A percentile compares a stretch with the other conserved stretches of the same genome.
Evolutionary conservation across 2,888 invertebrate species (phyloP).

Genomic region (Galerucella pusilla): DNA sequence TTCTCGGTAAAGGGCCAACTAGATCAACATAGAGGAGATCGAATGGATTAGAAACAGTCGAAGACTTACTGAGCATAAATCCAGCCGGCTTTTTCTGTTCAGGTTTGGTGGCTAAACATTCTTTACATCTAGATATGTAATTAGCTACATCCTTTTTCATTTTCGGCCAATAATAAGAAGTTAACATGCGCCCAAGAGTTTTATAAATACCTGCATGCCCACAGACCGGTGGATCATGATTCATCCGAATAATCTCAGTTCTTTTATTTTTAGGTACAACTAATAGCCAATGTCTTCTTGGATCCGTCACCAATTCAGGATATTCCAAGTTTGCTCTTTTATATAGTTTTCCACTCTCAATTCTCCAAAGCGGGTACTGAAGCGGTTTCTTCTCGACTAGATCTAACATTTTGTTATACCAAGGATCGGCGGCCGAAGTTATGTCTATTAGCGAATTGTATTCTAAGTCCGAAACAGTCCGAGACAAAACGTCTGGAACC

Average conservation of each 20-base stretch:
- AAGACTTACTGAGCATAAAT: not conserved
- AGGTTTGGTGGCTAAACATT: conserved; percentile 17
- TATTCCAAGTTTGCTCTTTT: not conserved
- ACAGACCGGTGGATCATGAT: too few species aligned
- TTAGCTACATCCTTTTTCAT: not conserved
- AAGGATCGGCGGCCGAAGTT: too few species aligned
- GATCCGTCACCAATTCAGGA: not conserved
- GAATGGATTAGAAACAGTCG: not conserved
- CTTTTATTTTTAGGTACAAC: not conserved
- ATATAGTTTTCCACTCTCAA: too few species aligned
- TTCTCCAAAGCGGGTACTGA: too few species aligned
- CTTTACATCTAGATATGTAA: conserved; percentile 3
- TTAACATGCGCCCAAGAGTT: too few species aligned
- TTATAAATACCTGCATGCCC: too few species aligned
- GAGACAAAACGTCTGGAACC: too few species aligned
- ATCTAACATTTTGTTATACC: too few species aligned
- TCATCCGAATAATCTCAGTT: not conserved
- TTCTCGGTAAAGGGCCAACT: not conserved
- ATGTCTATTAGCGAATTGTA: too few species aligned
- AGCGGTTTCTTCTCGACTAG: too few species aligned
- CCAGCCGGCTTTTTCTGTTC: not conserved
- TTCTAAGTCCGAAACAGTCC: too few species aligned
- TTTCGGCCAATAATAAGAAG: too few species aligned
- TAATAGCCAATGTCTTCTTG: not conserved
- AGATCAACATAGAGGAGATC: not conserved